Evolutionary conservation across 2,113 vertebrate genomes (phyloP).

Genomic region (Electrona antarctica): DNA sequence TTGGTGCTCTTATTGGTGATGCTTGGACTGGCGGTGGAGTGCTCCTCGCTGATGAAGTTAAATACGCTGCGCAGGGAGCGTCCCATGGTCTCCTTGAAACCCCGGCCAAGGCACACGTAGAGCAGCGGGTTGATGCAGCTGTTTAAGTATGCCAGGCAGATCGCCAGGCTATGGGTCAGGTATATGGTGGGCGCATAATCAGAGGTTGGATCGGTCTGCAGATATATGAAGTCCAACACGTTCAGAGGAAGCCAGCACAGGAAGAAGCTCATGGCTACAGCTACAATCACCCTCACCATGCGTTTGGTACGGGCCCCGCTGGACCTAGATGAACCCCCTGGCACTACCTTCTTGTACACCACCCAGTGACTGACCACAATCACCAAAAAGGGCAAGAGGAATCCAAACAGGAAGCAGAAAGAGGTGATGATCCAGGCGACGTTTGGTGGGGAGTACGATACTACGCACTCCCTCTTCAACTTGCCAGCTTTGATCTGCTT

Average conservation of each 20-base stretch:
- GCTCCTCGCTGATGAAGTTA: slow-evolving; percentile 79
- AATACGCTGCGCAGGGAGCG: slow-evolving; percentile 75
- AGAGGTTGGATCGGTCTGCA: accelerated
- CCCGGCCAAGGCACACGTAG: slow-evolving; percentile 81
- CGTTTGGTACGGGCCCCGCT: slow-evolving; percentile 37
- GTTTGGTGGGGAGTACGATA: accelerated
- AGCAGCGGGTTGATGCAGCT: slow-evolving; percentile 91
- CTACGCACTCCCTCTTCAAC: slow-evolving; percentile 49
- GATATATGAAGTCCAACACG: slow-evolving; percentile 58
- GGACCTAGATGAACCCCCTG: background rate
- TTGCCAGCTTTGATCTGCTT: accelerated
- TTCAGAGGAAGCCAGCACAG: slow-evolving; percentile 88
- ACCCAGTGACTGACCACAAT: slow-evolving; percentile 76
- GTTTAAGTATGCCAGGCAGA: slow-evolving; percentile 85
- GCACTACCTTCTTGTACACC: slow-evolving; percentile 54
- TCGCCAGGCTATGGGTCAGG: slow-evolving; percentile 44
- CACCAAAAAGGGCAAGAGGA: slow-evolving; percentile 78
- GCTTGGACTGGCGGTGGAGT: background rate
- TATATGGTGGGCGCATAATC: accelerated
- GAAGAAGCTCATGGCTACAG: slow-evolving; percentile 82
- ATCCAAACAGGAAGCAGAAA: slow-evolving; percentile 73
- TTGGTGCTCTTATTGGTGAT: slow-evolving; percentile 32
- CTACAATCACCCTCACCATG: slow-evolving; percentile 70
- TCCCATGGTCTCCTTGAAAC: slow-evolving; percentile 78
- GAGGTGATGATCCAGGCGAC: background rate